phyloP scores from a whole-genome alignment of 2,113 vertebrate species.

The Microcebus tavaratra region DNA sequence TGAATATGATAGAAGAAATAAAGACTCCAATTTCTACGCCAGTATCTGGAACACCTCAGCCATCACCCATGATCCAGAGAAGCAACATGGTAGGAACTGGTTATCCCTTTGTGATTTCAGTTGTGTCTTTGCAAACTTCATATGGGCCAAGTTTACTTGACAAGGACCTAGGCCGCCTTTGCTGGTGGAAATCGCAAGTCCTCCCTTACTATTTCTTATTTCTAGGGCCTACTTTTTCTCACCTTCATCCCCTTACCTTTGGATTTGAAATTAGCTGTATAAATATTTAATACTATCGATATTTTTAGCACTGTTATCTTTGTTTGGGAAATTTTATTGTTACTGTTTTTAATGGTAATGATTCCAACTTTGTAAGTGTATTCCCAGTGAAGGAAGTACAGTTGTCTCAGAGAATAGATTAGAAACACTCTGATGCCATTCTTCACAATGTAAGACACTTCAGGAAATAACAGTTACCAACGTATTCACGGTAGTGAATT shows the following conservation, averaged over 20 bases:
- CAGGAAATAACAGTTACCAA: neutral
- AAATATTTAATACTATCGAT: neutral
- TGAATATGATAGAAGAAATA: constrained; percentile 92
- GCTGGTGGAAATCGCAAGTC: neutral
- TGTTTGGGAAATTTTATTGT: neutral
- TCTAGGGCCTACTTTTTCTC: neutral
- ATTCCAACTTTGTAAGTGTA: neutral
- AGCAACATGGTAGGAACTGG: constrained; percentile 83
- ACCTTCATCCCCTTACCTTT: neutral
- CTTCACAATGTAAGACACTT: neutral
- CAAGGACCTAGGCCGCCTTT: neutral
- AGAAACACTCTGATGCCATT: neutral
- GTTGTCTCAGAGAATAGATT: neutral
- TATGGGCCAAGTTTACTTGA: neutral
- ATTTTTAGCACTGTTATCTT: neutral
- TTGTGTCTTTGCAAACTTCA: neutral
- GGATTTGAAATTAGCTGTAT: neutral
- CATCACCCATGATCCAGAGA: constrained; percentile 86
- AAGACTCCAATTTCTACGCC: constrained; percentile 83
- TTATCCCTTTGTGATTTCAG: neutral
- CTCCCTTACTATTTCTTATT: neutral
- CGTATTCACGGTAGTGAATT: neutral
- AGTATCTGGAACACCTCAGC: constrained; percentile 86
- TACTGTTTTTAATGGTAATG: neutral
- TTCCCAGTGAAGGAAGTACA: neutral